These are phyloP conservation scores for Epizoanthus fatuus DNA, from an alignment of 92 coral and sea anemone genomes.

Conservation along the genomic window DNA sequence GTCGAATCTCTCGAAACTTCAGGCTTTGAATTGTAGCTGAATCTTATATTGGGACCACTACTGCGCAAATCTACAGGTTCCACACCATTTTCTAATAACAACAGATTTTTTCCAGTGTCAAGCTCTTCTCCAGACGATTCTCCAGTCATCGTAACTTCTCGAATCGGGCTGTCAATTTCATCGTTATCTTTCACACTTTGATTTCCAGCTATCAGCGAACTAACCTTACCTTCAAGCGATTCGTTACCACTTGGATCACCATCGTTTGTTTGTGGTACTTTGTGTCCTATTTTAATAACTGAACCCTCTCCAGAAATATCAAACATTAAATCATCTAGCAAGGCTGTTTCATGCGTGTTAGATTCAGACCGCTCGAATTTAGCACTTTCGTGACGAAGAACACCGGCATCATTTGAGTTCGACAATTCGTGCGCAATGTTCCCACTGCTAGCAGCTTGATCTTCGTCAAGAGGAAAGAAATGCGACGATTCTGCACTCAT, in stretches of 20 bases:
- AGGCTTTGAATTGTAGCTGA: not conserved
- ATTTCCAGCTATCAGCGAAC: no score
- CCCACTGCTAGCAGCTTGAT: not conserved
- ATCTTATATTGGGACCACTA: not conserved
- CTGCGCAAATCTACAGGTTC: no score
- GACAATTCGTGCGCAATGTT: not conserved
- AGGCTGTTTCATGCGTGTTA: not conserved
- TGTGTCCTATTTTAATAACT: not conserved
- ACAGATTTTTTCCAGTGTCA: no score
- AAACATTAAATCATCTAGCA: not conserved
- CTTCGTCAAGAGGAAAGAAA: not conserved
- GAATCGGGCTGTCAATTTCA: no score
- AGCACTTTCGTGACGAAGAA: not conserved
- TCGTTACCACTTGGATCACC: no score
- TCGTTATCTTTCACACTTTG: no score
- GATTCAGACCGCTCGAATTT: not conserved
- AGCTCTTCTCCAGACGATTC: no score
- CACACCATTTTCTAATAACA: no score
- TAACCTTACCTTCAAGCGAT: no score
- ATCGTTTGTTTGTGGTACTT: no score
- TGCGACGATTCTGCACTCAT: not conserved
- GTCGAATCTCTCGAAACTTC: no score
- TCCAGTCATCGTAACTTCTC: no score
- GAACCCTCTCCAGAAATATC: constrained; percentile 33
- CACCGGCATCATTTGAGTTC: not conserved